Base-by-base conservation (phyloP, 2,113 vertebrate species). In the Dicaeum eximium region DNA sequence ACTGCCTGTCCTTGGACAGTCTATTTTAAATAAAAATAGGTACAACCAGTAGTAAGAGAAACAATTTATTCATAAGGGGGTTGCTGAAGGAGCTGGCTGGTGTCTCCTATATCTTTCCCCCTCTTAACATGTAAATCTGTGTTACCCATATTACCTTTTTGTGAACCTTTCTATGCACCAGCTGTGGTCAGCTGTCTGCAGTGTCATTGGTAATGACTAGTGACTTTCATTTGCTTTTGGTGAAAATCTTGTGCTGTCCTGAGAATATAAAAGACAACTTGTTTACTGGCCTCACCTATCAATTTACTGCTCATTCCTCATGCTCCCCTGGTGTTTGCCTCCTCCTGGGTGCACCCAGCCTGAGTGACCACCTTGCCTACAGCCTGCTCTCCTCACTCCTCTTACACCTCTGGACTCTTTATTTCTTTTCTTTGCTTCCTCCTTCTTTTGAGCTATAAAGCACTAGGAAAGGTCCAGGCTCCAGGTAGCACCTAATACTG, bases 251-350 rank as follows among this genome's bases (percentile, higher is more conserved):
- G 22, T 65, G 11, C 22, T 73, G 23, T 38, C 30, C 30, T 61
- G 10, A 61, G 64, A 66, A 65, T 30, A 22, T 14, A 56, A 74
- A 71, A 12, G 6, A 67, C 40, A 35, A 40, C 9, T 33, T 60
- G 11, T 11, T 51, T 0, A 0, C 18, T 56, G 22, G 14, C 48
- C 35, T 86, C 44, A 42, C 16, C 24, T 33, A 57, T 65, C 18
- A 24, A 6, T 75, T 73, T 17, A 8, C 16, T 82, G 18, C 15
- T 21, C 0, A 1, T 56, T 50, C 24, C 13, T 71, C 1, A 0
- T 20, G 19, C 25, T 6, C 37, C 15, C 18, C 51, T 37, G n/a
- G 53, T 11, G 0, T 42, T 82, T 58, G 18, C 4, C 21, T 93
- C 16, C 33, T 67, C 37, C 30, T 70, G 45, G 3, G 16, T 27